phyloP scores from a whole-genome alignment of 2,888 invertebrate genomes.

The Meiosimyza decipiens region DNA sequence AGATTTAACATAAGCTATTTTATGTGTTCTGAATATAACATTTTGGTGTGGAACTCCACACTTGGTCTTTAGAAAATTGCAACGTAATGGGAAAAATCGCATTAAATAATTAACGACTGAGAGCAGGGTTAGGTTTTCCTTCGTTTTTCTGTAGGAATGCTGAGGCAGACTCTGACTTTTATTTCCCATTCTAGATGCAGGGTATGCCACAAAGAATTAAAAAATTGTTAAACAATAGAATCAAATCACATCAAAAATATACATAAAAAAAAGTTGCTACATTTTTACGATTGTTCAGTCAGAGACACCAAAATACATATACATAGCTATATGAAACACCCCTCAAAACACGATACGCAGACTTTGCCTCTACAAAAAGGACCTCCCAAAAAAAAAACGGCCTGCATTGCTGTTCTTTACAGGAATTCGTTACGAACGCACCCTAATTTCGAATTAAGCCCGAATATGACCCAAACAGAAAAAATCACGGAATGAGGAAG shows the following conservation, averaged over 20 bases:
- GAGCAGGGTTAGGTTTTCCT: not conserved
- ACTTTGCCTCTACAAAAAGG: not conserved
- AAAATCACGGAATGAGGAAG: slow-evolving; percentile 12
- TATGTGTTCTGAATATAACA: too few relatives aligned
- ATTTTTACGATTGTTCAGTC: not conserved
- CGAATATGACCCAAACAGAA: slow-evolving; percentile 8
- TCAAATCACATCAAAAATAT: not conserved
- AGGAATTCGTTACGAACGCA: slow-evolving; percentile 32
- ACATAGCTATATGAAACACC: not conserved
- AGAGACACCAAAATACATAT: not conserved
- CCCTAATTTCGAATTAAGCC: slow-evolving; percentile 38
- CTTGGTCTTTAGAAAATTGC: slow-evolving; percentile 8
- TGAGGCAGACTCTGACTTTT: not conserved
- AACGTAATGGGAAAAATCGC: slow-evolving; percentile 48
- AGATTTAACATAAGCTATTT: too few relatives aligned
- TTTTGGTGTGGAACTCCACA: not conserved
- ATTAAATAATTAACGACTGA: slow-evolving; percentile 47
- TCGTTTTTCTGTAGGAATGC: slow-evolving; percentile 13
- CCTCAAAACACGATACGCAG: not conserved
- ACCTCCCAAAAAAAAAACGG: slow-evolving; percentile 27
- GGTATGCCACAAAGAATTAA: slow-evolving; percentile 12
- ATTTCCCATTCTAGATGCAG: not conserved
- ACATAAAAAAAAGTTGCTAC: slow-evolving; percentile 12
- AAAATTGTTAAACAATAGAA: slow-evolving; percentile 33
- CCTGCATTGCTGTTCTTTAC: not conserved